Evolutionary conservation across 2,113 vertebrate genomes (phyloP).

Genomic region (Lampris incognitus): DNA sequence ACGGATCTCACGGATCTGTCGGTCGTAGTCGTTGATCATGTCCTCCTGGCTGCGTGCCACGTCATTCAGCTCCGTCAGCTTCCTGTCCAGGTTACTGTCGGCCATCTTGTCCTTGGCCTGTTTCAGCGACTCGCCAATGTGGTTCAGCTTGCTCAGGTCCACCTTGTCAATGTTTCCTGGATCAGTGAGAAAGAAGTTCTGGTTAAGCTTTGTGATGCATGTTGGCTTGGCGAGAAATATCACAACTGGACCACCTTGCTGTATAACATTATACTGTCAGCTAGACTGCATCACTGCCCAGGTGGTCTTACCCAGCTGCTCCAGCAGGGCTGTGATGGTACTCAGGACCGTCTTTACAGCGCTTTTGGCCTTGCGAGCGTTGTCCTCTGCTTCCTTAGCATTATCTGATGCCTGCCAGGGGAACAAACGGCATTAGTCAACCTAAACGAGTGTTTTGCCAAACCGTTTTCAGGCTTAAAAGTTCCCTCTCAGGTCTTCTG

Average conservation of each 20-base stretch:
- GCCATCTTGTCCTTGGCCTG: conserved; percentile 91
- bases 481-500: no score
- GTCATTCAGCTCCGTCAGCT: conserved; percentile 88
- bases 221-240: no score
- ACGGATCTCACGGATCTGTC: conserved; percentile 91
- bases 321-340: conserved; percentile 87
- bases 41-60: conserved; percentile 89
- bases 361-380: conserved; percentile 93
- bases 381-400: conserved; percentile 94
- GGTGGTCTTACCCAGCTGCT: conserved; percentile 86
- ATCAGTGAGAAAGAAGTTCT: neutral
- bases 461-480: no score
- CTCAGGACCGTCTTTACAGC: conserved; percentile 88
- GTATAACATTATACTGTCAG: no score
- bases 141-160: conserved; percentile 91
- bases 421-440: neutral
- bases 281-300: no score
- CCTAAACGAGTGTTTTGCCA: neutral
- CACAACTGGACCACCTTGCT: no score
- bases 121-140: conserved; percentile 90
- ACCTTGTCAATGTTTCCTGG: conserved; percentile 94
- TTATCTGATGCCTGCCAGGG: conserved; percentile 87
- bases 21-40: conserved; percentile 90
- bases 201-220: no score
- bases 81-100: conserved; percentile 87